Evolutionary conservation across 1,140 invertebrate genomes (phyloP).

Genomic region (Apolygus lucorum): DNA sequence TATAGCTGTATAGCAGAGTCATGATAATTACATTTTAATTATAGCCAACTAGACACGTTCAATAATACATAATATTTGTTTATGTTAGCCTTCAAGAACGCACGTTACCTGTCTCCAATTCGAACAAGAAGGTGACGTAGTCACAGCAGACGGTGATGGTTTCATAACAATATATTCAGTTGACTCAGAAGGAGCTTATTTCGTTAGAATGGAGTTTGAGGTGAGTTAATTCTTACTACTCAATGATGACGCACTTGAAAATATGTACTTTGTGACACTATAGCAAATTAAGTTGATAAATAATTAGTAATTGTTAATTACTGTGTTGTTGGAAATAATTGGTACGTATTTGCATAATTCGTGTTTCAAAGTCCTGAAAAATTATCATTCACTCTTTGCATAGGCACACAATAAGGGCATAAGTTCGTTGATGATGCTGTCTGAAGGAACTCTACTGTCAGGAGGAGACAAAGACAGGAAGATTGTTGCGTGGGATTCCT

Average conservation of each 20-base stretch:
- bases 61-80: no score
- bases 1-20: no score
- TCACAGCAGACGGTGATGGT: slow-evolving; percentile 88
- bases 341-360: no score
- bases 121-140: slow-evolving; percentile 84
- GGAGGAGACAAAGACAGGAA: slow-evolving; percentile 82
- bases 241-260: no score
- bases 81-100: slow-evolving; percentile 69
- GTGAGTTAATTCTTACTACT: slow-evolving; percentile 39
- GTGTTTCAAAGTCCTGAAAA: neutral
- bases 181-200: slow-evolving; percentile 77
- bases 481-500: slow-evolving; percentile 83
- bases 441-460: slow-evolving; percentile 79
- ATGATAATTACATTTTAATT: no score
- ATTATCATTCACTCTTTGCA: slow-evolving; percentile 7
- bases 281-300: no score
- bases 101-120: slow-evolving; percentile 80
- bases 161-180: slow-evolving; percentile 90
- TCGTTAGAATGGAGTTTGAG: slow-evolving; percentile 78
- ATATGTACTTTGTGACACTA: no score
- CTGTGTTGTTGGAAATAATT: no score
- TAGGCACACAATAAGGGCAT: slow-evolving; percentile 77
- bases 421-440: slow-evolving; percentile 73
- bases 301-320: no score
- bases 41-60: no score